These are phyloP conservation scores for Geophilus truncorum DNA, from an alignment of 2,888 invertebrate species.

Conservation along the genomic window DNA sequence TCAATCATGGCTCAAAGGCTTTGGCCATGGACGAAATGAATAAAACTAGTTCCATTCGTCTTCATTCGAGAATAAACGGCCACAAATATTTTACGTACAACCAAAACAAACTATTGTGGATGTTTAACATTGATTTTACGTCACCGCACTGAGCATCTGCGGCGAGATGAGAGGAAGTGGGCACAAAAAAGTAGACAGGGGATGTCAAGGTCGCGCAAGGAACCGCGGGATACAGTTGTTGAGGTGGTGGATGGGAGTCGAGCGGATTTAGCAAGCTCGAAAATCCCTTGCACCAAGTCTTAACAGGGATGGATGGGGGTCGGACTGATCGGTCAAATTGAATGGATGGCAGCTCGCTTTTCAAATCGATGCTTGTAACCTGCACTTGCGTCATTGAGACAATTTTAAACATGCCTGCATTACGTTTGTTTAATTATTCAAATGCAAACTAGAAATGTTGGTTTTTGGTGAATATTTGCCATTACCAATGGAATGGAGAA, in stretches of 20 bases:
- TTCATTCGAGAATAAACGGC: neutral
- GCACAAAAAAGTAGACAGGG: neutral
- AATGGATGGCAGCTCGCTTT: neutral
- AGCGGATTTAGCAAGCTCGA: neutral
- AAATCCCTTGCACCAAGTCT: neutral
- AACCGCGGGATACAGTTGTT: neutral
- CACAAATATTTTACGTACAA: neutral
- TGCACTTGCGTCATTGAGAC: neutral
- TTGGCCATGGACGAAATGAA: neutral
- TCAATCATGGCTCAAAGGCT: neutral
- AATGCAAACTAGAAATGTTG: neutral
- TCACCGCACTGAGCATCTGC: neutral
- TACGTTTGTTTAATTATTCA: neutral
- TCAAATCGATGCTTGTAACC: neutral
- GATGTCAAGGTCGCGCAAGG: neutral
- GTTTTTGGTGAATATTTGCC: too few species aligned
- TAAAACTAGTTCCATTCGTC: neutral
- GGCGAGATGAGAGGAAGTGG: neutral
- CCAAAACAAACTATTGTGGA: neutral
- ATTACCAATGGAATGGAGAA: too few species aligned
- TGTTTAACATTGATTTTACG: neutral
- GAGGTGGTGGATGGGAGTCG: neutral
- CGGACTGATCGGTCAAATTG: neutral
- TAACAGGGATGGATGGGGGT: neutral
- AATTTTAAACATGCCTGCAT: neutral